phyloP scores from a whole-genome alignment of 2,797 vertebrate genomes.

The Simalia tracyae region DNA sequence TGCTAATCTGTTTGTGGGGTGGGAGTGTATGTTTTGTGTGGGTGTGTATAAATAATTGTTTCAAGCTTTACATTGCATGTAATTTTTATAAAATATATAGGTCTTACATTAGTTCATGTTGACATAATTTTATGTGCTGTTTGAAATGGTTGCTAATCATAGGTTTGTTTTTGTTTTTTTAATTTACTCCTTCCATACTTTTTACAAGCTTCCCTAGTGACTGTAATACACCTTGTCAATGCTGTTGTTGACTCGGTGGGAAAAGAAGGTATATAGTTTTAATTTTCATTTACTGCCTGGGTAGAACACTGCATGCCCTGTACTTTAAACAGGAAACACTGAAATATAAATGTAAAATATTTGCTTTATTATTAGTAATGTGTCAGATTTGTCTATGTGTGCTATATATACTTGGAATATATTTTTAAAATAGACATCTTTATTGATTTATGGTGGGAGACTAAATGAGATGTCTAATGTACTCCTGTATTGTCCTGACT shows the following conservation, averaged over 20 bases:
- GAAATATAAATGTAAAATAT: neutral
- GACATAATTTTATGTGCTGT: constrained; percentile 49
- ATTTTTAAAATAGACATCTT: neutral
- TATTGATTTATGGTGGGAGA: neutral
- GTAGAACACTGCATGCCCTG: constrained; percentile 58
- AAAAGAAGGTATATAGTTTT: constrained; percentile 86
- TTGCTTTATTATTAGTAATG: constrained; percentile 38
- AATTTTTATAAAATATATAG: neutral
- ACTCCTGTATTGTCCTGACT: neutral
- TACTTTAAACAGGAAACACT: neutral
- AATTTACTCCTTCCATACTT: constrained; percentile 80
- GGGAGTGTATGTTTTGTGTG: neutral
- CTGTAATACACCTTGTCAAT: constrained; percentile 97
- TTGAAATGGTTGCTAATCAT: constrained; percentile 76
- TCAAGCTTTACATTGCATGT: neutral
- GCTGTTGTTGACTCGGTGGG: constrained; percentile 89
- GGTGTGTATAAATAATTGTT: neutral
- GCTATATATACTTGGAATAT: neutral
- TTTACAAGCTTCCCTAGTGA: constrained; percentile 96
- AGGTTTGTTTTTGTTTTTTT: constrained; percentile 71
- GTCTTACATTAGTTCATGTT: constrained; percentile 20
- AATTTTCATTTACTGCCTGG: constrained; percentile 60
- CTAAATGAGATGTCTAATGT: neutral
- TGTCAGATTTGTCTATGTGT: constrained; percentile 24
- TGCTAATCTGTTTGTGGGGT: neutral